phyloP scores from a whole-genome alignment of 2,797 vertebrate species.

The Coregonus ussuriensis region DNA sequence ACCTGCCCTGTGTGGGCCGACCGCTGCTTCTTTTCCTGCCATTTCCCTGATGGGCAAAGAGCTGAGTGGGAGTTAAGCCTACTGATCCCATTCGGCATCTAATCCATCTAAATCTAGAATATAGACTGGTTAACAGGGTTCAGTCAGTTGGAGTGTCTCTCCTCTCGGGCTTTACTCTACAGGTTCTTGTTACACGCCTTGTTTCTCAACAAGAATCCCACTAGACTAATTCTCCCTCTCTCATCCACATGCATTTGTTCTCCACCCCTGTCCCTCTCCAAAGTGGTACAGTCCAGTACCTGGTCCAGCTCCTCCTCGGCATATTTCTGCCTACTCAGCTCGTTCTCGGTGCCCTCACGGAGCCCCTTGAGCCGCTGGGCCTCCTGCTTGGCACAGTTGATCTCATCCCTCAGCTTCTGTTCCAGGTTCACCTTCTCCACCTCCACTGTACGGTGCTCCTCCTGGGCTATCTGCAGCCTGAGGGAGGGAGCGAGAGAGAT shows the following conservation, averaged over 20 bases:
- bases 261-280: conserved; percentile 1
- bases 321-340: conserved; percentile 94
- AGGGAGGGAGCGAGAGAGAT: neutral
- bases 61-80: conserved; percentile 55
- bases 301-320: conserved; percentile 95
- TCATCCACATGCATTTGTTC: no score
- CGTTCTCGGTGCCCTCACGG: conserved; percentile 93
- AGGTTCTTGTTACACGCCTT: neutral
- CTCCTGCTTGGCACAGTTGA: conserved; percentile 94
- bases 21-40: conserved; percentile 36
- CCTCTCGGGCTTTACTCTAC: neutral
- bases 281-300: conserved; percentile 65
- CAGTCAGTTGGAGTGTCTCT: neutral
- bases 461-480: conserved; percentile 96
- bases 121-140: conserved; percentile 8
- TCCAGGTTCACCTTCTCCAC: conserved; percentile 98
- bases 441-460: conserved; percentile 95
- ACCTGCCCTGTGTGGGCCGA: conserved; percentile 46
- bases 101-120: conserved; percentile 40
- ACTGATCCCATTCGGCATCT: conserved; percentile 37
- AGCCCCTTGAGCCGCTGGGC: conserved; percentile 90
- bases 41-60: conserved; percentile 48
- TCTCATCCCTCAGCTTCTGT: conserved; percentile 96
- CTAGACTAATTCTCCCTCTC: neutral
- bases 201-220: neutral